Base-by-base conservation (phyloP, 2,888 invertebrate species). In the Arrhopalites spinosus region DNA sequence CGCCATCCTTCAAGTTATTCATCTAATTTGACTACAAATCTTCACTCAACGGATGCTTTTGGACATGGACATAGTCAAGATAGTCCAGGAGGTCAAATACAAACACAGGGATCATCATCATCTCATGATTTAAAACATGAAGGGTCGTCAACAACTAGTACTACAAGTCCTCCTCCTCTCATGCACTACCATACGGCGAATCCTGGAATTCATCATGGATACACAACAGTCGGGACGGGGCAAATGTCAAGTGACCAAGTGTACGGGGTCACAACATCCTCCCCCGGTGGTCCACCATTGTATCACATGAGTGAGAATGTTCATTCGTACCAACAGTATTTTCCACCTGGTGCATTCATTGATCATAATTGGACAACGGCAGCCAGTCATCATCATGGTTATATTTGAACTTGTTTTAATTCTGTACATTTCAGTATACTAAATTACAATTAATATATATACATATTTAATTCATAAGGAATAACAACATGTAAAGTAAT, bases 301-400 rank as follows among this genome's bases (percentile, higher is more conserved):
- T 36, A 36, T 36, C 36, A 80, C 68, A 79, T 80, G 78, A 79
- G 79, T 64, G 80, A 80, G n/a, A n/a, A n/a, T n/a, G n/a, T n/a
- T 61, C 80, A 81, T 43, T 43, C 77, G 7, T 80, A 81, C 45
- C 81, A 79, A 75, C 81, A 81, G 80, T 81, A 81, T 79, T 80
- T 81, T 68, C 76, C 74, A n/a, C 3, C 77, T 47, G 78, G 77
- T n/a, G n/a, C n/a, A 50, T 79, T 79, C 53, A 78, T 79, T 1
- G 80, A 80, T 23, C 80, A 79, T 53, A 80, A 80, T 79, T 7
- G 5, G 3, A 74, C 67, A 11, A 11, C 36, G 11, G 36, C 36
- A 56, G 36, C 73, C 17, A 47, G 45, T 29, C 20, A 30, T 43
- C 63, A 29, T 45, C 74, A 75, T 75, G 68, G 69, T 25, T 75